Percentiles rank a stretch among this genome's conserved stretches.
Conservation (phyloP, 2,113 vertebrate genomes). For the Nettapus auritus region DNA sequence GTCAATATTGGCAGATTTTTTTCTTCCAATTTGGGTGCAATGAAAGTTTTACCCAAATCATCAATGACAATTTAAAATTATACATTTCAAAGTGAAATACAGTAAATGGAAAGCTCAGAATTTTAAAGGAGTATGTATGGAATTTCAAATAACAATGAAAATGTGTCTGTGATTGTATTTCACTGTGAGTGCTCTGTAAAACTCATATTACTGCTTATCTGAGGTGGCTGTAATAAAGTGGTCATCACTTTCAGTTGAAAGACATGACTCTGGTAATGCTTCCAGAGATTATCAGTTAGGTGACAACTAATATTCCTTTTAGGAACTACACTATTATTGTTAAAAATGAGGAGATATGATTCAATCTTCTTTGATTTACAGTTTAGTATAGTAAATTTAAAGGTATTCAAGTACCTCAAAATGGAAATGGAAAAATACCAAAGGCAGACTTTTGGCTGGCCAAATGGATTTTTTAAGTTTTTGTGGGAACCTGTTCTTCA, state of each 20-base stretch:
- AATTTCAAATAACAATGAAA: neutral
- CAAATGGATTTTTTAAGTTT: neutral
- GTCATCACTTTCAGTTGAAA: neutral
- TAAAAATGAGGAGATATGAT: neutral
- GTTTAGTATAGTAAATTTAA: neutral
- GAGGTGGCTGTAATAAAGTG: neutral
- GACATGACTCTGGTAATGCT: neutral
- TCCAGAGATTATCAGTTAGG: neutral
- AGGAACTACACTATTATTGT: neutral
- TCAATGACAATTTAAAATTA: neutral
- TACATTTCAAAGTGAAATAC: neutral
- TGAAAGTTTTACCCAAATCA: neutral
- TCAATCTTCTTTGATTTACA: neutral
- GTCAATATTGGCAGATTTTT: neutral
- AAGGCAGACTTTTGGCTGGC: neutral
- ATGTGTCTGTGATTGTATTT: rapidly evolving
- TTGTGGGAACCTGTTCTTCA: neutral
- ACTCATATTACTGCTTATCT: neutral
- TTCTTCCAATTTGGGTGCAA: neutral
- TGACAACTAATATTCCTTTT: neutral
- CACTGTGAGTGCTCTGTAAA: neutral
- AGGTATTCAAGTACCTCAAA: neutral
- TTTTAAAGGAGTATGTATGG: neutral
- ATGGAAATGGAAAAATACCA: neutral
- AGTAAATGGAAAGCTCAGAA: neutral